A percentile compares a stretch with the other conserved stretches of the same genome.
These are phyloP conservation scores for Cairina moschata DNA, from an alignment of 2,113 vertebrate genomes.

Conservation along the genomic window DNA sequence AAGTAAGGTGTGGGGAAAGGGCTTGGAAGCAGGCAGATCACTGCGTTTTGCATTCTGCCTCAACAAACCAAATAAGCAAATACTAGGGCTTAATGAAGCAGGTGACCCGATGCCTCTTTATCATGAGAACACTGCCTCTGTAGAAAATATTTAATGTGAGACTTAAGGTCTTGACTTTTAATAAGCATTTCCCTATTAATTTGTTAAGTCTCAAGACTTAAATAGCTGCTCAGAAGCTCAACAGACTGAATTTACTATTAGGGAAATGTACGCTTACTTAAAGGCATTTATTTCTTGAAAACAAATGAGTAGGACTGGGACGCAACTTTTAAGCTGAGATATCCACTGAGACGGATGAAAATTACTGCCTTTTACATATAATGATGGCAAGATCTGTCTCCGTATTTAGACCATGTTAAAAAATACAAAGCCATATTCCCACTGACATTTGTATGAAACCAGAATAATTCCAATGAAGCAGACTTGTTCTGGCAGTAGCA, in stretches of 20 bases:
- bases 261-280: not conserved
- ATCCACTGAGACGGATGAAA: not conserved
- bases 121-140: not conserved
- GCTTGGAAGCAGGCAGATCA: not conserved
- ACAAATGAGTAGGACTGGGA: not conserved
- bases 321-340: not conserved
- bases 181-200: not conserved
- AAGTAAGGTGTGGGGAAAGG: not conserved
- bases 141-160: not conserved
- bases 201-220: not conserved
- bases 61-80: not conserved
- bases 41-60: not conserved
- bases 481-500: not conserved
- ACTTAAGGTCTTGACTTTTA: not conserved
- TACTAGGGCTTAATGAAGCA: not conserved
- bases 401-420: not conserved
- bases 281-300: slow-evolving; percentile 18
- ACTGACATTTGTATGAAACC: not conserved
- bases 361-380: not conserved
- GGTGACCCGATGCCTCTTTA: slow-evolving; percentile 4
- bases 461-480: not conserved
- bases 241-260: not conserved
- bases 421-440: not conserved
- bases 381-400: not conserved
- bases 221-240: not conserved